These are phyloP conservation scores for Drosophila bunnanda DNA, from an alignment of 2,888 invertebrate genomes.

Conservation along the genomic window DNA sequence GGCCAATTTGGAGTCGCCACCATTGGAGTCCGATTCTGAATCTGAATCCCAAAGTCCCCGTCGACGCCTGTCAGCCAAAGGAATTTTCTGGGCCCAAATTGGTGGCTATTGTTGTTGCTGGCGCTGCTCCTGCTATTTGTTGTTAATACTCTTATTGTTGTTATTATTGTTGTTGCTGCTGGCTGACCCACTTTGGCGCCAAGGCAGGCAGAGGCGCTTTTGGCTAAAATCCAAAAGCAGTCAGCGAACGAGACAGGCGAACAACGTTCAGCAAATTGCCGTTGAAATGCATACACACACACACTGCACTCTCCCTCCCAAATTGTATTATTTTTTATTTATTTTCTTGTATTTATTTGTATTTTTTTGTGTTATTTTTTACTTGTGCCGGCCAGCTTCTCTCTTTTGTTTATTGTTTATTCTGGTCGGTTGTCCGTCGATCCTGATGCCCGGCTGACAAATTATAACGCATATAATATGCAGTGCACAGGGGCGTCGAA, in stretches of 20 bases:
- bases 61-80: slow-evolving; percentile 73
- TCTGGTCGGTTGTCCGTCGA: slow-evolving; percentile 14
- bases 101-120: slow-evolving; percentile 69
- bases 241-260: slow-evolving; percentile 50
- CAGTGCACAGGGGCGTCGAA: slow-evolving; percentile 23
- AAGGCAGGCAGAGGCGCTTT: slow-evolving; percentile 59
- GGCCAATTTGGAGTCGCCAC: slow-evolving; percentile 44
- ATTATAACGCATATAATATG: slow-evolving; percentile 59
- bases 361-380: slow-evolving; percentile 4
- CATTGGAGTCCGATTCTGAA: slow-evolving; percentile 26
- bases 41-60: slow-evolving; percentile 45
- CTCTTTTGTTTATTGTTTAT: slow-evolving; percentile 46
- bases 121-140: slow-evolving; percentile 8
- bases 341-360: neutral
- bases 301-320: slow-evolving; percentile 22
- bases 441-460: slow-evolving; percentile 65
- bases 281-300: slow-evolving; percentile 29
- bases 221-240: slow-evolving; percentile 76
- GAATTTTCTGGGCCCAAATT: slow-evolving; percentile 76
- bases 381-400: slow-evolving; percentile 21
- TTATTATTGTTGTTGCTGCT: slow-evolving; percentile 34
- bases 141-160: neutral
- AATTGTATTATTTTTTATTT: slow-evolving; percentile 9
- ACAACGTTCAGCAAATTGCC: slow-evolving; percentile 54
- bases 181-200: slow-evolving; percentile 71